Evolutionary conservation across 2,797 vertebrate species (phyloP).

Genomic region (Acanthis flammea): DNA sequence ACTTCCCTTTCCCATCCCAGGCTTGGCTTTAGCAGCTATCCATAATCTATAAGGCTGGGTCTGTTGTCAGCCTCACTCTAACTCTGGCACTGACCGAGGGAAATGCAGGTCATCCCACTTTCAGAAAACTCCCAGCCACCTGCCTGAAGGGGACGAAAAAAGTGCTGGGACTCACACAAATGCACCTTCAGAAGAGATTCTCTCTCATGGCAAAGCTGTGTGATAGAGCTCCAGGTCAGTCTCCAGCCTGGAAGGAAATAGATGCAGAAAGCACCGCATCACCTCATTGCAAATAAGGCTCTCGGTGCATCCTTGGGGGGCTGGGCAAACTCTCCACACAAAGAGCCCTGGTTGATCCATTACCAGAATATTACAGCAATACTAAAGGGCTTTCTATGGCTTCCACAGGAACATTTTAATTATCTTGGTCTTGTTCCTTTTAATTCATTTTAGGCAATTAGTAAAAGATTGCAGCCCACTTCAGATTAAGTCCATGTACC

Average conservation of each 20-base stretch:
- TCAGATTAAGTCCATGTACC: not conserved
- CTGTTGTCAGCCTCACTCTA: not conserved
- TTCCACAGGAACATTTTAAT: not conserved
- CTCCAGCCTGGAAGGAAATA: not conserved
- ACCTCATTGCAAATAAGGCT: not conserved
- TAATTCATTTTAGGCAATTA: not conserved
- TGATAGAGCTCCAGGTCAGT: not conserved
- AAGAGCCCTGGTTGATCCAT: not conserved
- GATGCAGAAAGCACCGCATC: not conserved
- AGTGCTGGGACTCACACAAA: not conserved
- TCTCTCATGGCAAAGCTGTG: not conserved
- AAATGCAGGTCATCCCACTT: fast-evolving
- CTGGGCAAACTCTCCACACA: not conserved
- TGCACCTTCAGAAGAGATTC: not conserved
- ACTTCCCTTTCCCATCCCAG: not conserved
- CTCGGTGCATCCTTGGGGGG: fast-evolving
- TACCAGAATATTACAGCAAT: not conserved
- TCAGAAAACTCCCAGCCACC: not conserved
- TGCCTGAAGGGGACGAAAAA: not conserved
- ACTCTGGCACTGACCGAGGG: fast-evolving
- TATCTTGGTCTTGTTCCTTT: not conserved
- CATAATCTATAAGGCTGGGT: not conserved
- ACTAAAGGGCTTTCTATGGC: not conserved
- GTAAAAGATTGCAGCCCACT: not conserved
- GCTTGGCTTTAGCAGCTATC: not conserved